Percentiles rank a stretch among this genome's conserved stretches.
phyloP scores from a whole-genome alignment of 37 sponge, comb jelly and placozoan species.

The Chondrosia reniformis region DNA sequence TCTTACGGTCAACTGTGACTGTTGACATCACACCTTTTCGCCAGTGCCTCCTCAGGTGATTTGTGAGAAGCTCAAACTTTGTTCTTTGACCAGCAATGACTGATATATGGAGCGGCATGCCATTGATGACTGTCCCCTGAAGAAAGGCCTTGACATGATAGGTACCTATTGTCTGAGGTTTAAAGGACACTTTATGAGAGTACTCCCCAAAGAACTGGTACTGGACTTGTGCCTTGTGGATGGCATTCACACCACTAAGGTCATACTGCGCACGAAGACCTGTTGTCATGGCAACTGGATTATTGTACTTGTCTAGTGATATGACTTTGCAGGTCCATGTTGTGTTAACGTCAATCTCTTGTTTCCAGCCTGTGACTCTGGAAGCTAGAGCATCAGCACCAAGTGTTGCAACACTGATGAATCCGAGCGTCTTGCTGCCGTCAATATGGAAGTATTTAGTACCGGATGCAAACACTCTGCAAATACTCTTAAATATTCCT shows the following conservation, averaged over 20 bases:
- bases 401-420: no score
- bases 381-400: no score
- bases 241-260: no score
- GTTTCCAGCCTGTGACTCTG: not conserved
- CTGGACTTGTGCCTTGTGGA: no score
- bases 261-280: not conserved
- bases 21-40: conserved; percentile 34
- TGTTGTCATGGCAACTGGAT: not conserved
- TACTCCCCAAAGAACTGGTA: no score
- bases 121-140: not conserved
- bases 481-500: conserved; percentile 25
- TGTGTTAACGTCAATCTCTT: not conserved
- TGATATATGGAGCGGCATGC: conserved; percentile 17
- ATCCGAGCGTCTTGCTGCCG: no score
- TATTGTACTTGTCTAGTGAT: not conserved
- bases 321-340: not conserved
- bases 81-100: not conserved
- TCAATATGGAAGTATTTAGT: not conserved
- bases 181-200: conserved; percentile 15
- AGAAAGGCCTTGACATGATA: not conserved
- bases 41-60: not conserved
- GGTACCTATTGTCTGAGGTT: not conserved
- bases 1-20: conserved; percentile 31
- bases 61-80: conserved; percentile 12
- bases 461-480: not conserved